phyloP scores from a whole-genome alignment of 2,113 vertebrate species.

The Antennarius striatus region DNA sequence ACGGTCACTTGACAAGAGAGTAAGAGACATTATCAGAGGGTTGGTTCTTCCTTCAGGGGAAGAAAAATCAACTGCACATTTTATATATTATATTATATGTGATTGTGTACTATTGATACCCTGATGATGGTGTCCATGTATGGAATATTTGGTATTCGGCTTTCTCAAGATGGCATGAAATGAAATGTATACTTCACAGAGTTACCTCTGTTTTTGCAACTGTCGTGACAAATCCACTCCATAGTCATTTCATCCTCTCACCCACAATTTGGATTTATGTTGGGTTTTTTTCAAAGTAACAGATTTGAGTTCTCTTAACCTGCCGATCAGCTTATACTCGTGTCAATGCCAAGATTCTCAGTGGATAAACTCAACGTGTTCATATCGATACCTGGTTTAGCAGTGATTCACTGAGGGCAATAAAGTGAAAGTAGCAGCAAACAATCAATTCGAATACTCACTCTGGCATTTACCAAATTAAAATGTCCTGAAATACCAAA shows the following conservation, averaged over 20 bases:
- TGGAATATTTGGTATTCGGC: slow-evolving; percentile 78
- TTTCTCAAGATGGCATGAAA: slow-evolving; percentile 78
- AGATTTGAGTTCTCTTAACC: slow-evolving; percentile 34
- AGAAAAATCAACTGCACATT: slow-evolving; percentile 68
- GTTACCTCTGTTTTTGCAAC: slow-evolving; percentile 77
- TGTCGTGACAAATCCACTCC: slow-evolving; percentile 64
- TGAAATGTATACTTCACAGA: slow-evolving; percentile 79
- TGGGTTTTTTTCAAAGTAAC: slow-evolving; percentile 16
- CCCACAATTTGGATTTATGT: slow-evolving; percentile 37
- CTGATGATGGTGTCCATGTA: slow-evolving; percentile 77
- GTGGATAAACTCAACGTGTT: slow-evolving; percentile 43
- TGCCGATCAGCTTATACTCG: slow-evolving; percentile 44
- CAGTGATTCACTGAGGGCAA: slow-evolving; percentile 66
- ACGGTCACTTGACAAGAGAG: slow-evolving; percentile 51
- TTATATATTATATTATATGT: slow-evolving; percentile 81
- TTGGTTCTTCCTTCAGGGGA: slow-evolving; percentile 64
- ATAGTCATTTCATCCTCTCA: slow-evolving; percentile 50
- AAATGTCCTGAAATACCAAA: slow-evolving; percentile 8
- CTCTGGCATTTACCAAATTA: slow-evolving; percentile 52
- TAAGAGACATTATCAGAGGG: slow-evolving; percentile 55
- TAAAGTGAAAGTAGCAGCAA: slow-evolving; percentile 66
- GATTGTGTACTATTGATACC: slow-evolving; percentile 80
- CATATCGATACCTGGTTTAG: slow-evolving; percentile 50
- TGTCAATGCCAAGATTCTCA: slow-evolving; percentile 68
- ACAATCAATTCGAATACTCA: slow-evolving; percentile 32